Conservation (phyloP, 1,140 invertebrate species). For the Eurosta solidaginis region DNA sequence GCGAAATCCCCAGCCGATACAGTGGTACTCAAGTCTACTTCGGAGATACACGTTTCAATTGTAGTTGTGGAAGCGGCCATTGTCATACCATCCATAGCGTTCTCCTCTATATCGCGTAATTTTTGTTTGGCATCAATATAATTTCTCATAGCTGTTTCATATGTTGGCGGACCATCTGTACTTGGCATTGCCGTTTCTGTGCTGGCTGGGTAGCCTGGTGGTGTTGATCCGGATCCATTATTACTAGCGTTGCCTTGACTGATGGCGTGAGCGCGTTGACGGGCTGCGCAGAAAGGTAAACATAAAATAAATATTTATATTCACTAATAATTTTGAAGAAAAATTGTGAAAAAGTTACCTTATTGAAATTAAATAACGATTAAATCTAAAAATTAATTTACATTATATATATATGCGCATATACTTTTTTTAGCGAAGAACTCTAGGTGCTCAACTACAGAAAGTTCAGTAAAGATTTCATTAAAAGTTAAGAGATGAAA, state of each 20-base stretch:
- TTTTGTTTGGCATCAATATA: conserved; percentile 9
- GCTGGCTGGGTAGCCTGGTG: neutral
- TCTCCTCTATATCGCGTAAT: neutral
- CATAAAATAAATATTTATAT: too few species aligned
- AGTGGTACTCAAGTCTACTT: neutral
- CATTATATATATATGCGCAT: too few species aligned
- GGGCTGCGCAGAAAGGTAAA: neutral
- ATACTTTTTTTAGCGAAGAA: too few species aligned
- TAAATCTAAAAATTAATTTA: too few species aligned
- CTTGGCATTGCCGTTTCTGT: neutral
- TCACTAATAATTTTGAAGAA: too few species aligned
- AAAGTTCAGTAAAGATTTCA: too few species aligned
- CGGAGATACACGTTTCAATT: neutral
- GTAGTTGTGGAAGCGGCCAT: neutral
- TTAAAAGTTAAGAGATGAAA: too few species aligned
- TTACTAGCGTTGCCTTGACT: too few species aligned
- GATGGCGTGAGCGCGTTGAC: neutral
- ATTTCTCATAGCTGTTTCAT: neutral
- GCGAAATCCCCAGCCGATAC: neutral
- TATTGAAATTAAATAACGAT: too few species aligned
- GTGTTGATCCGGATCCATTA: neutral
- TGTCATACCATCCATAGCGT: neutral
- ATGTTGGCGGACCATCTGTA: neutral
- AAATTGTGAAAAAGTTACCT: too few species aligned
- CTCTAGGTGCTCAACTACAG: too few species aligned